Percentiles rank a stretch among this genome's conserved stretches.
Conservation (phyloP, 2,113 vertebrate genomes). For the Chiloscyllium plagiosum region DNA sequence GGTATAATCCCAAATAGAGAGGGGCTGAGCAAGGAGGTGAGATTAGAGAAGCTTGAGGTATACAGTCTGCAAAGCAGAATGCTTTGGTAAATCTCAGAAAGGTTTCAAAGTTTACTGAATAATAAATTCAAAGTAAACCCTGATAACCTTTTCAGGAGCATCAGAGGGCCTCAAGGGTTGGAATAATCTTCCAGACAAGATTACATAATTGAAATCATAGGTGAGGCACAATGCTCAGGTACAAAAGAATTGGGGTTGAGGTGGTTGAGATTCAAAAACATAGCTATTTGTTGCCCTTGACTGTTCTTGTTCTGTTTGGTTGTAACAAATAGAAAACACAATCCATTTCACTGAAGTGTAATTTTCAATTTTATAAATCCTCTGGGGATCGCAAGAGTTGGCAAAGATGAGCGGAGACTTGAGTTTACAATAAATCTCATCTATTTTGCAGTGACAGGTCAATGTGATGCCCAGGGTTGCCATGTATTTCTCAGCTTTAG, state of each 20-base stretch:
- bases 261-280: neutral
- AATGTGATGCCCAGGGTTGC: slow-evolving; percentile 36
- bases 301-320: neutral
- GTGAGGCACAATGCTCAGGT: neutral
- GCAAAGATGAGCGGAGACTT: neutral
- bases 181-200: neutral
- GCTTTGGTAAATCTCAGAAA: neutral
- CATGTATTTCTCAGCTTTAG: slow-evolving; percentile 33
- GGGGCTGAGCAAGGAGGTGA: neutral
- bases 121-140: neutral
- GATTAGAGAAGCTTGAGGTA: neutral
- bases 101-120: neutral
- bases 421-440: slow-evolving; percentile 40
- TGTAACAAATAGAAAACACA: neutral
- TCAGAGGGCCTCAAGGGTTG: neutral
- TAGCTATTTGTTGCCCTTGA: neutral
- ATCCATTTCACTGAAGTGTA: neutral
- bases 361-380: slow-evolving; percentile 5
- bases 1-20: neutral
- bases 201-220: neutral
- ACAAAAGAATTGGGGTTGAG: neutral
- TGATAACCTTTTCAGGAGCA: neutral
- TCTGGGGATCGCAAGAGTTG: neutral
- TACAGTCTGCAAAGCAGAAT: neutral
- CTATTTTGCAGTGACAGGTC: slow-evolving; percentile 42